A percentile compares a stretch with the other conserved stretches of the same genome.
phyloP scores from a whole-genome alignment of 2,113 vertebrate genomes.

The Cacatua alba region DNA sequence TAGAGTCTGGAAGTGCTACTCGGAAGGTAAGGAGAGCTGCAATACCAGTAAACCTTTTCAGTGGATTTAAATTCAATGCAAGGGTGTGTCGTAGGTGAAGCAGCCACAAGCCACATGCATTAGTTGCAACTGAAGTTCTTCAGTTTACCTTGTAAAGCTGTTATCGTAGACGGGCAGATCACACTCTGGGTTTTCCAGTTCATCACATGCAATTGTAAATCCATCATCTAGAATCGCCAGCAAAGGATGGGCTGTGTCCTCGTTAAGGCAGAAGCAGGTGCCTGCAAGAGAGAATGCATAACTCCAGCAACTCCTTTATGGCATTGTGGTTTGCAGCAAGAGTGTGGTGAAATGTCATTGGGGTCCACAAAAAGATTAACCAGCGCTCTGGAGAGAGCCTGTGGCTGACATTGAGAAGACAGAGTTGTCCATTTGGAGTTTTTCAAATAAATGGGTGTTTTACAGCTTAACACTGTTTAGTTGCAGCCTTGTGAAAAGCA shows the following conservation, averaged over 20 bases:
- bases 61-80: neutral
- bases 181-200: constrained; percentile 78
- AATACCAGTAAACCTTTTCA: neutral
- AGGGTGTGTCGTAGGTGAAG: rapidly evolving
- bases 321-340: neutral
- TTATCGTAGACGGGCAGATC: constrained; percentile 78
- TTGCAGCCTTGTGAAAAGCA: neutral
- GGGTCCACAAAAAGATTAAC: neutral
- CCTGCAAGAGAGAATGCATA: constrained; percentile 74
- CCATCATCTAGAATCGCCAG: constrained; percentile 89
- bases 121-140: neutral
- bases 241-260: constrained; percentile 88
- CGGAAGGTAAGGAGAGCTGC: neutral
- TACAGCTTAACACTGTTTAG: neutral
- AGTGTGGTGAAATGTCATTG: neutral
- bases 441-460: neutral
- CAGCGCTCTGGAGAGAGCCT: neutral
- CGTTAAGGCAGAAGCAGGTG: constrained; percentile 85
- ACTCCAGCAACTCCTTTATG: neutral
- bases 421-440: neutral
- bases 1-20: neutral
- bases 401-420: neutral
- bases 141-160: constrained; percentile 84
- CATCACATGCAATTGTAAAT: constrained; percentile 83
- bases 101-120: neutral